Base-by-base conservation (phyloP, 2,888 invertebrate genomes). In the Gastrophysa polygoni region DNA sequence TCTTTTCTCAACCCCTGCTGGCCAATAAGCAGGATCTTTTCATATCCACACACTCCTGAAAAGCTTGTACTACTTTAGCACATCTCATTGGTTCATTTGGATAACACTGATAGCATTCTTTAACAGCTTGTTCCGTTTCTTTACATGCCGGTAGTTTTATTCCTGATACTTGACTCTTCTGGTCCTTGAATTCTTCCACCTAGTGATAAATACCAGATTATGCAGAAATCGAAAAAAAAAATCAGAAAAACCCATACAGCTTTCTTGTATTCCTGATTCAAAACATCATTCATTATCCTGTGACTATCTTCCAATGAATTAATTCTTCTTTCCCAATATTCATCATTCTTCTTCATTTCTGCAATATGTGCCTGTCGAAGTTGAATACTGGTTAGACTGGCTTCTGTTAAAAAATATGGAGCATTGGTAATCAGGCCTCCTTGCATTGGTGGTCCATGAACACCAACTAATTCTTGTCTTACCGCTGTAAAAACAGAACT, bases 91-190 rank as follows among this genome's bases (percentile, higher is more conserved):
- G 85, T 75, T 87, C 85, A 50, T 83, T 83, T 4, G 86, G 84
- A 82, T 88, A 76, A 4, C 83, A 79, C 69, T 84, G 84, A 72
- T 88, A 89, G 73, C 89, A 89, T 64, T 85, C 83, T 59, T 87
- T 80, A 10, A 89, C 83, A 69, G 84, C 84, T 28, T 82, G 80
- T 72, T 85, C 86, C 8, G 82, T 82, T 55, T 83, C 84, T 62
- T 83, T 80, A 68, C 88, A 89, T 4, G 87, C 87, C 8, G 85
- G 83, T 59, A 76, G 63, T 46, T 60, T 68, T 14, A 66, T 61
- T 29, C 61, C 57, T 51, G 49, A 50, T 59, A 61, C 61, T 18
- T 54, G 56, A n/a, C 57, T 61, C 58, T 68, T 69, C 21, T 50
- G 66, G 20, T 67, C 70, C 65, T 72, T 68, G 29, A 73, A 67